A percentile compares a stretch with the other conserved stretches of the same genome.
Evolutionary conservation across 2,888 invertebrate genomes (phyloP).

Genomic region (Hesperia comma): DNA sequence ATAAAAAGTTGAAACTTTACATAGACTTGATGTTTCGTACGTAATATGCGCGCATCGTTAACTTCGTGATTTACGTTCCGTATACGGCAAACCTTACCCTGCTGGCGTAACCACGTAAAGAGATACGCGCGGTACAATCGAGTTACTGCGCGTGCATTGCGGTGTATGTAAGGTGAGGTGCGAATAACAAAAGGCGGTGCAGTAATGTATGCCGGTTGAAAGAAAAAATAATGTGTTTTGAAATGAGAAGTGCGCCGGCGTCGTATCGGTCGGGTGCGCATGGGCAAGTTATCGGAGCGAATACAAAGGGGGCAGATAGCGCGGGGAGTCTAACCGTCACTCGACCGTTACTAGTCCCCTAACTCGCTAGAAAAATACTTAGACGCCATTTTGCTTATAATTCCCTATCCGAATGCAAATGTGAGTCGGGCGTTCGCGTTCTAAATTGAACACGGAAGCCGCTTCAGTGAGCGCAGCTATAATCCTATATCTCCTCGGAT

Average conservation of each 20-base stretch:
- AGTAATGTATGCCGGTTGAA: slow-evolving; percentile 69
- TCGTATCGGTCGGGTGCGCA: slow-evolving; percentile 82
- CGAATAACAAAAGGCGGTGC: slow-evolving; percentile 54
- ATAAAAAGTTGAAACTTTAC: slow-evolving; percentile 54
- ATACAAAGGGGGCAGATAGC: slow-evolving; percentile 83
- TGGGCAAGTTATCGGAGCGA: slow-evolving; percentile 84
- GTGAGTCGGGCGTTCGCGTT: slow-evolving; percentile 56
- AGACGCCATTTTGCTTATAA: slow-evolving; percentile 72
- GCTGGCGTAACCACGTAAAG: slow-evolving; percentile 53
- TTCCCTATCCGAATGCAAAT: slow-evolving; percentile 60
- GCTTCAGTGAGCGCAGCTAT: slow-evolving; percentile 50
- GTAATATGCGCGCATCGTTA: slow-evolving; percentile 74
- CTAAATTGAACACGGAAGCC: slow-evolving; percentile 69
- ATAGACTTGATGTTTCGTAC: slow-evolving; percentile 57
- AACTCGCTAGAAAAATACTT: slow-evolving; percentile 80
- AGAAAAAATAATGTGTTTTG: slow-evolving; percentile 69
- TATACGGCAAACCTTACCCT: slow-evolving; percentile 66
- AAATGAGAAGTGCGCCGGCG: slow-evolving; percentile 75
- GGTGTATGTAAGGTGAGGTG: slow-evolving; percentile 51
- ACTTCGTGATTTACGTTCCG: slow-evolving; percentile 69
- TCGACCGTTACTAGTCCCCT: slow-evolving; percentile 82
- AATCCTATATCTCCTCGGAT: slow-evolving; percentile 52
- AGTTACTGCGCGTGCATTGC: slow-evolving; percentile 60
- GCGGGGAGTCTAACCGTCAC: slow-evolving; percentile 82
- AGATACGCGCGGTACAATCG: slow-evolving; percentile 39